phyloP scores from a whole-genome alignment of 2,797 vertebrate genomes.

The Pterois miles region DNA sequence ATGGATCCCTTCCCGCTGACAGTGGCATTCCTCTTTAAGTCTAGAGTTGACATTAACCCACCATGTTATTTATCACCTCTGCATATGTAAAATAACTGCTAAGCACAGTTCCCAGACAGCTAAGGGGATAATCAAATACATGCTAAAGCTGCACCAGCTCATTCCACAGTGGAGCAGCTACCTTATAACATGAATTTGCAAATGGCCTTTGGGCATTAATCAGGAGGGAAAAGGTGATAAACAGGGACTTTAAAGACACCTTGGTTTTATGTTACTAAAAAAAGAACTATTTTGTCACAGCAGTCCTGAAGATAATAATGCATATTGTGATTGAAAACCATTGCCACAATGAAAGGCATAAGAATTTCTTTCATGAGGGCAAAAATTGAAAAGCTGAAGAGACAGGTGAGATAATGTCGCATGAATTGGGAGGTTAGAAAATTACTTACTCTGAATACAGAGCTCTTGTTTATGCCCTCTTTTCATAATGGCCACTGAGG shows the following conservation, averaged over 20 bases:
- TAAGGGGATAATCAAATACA: slow-evolving; percentile 51
- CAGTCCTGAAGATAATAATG: slow-evolving; percentile 21
- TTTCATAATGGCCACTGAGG: slow-evolving; percentile 45
- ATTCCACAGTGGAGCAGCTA: not conserved
- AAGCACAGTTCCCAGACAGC: slow-evolving; percentile 4
- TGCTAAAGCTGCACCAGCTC: slow-evolving; percentile 8
- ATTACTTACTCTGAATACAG: slow-evolving; percentile 8
- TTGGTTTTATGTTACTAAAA: not conserved
- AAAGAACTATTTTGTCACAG: not conserved
- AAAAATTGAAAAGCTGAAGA: slow-evolving; percentile 31
- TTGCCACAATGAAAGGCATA: slow-evolving; percentile 22
- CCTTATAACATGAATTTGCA: not conserved
- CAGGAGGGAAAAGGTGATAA: slow-evolving; percentile 12
- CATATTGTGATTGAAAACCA: slow-evolving; percentile 28
- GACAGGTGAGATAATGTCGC: slow-evolving; percentile 19
- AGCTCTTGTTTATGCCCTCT: slow-evolving; percentile 43
- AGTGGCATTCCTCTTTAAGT: slow-evolving; percentile 77
- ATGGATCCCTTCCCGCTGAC: slow-evolving; percentile 89
- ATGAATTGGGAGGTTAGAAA: not conserved
- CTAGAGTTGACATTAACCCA: slow-evolving; percentile 61
- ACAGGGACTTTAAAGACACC: not conserved
- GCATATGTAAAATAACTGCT: slow-evolving; percentile 34
- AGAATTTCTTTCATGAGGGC: slow-evolving; percentile 21
- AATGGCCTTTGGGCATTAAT: not conserved
- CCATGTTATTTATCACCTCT: slow-evolving; percentile 48